These are phyloP conservation scores for Phymorhynchus buccinoides DNA, from an alignment of 1,140 invertebrate genomes.

Conservation along the genomic window DNA sequence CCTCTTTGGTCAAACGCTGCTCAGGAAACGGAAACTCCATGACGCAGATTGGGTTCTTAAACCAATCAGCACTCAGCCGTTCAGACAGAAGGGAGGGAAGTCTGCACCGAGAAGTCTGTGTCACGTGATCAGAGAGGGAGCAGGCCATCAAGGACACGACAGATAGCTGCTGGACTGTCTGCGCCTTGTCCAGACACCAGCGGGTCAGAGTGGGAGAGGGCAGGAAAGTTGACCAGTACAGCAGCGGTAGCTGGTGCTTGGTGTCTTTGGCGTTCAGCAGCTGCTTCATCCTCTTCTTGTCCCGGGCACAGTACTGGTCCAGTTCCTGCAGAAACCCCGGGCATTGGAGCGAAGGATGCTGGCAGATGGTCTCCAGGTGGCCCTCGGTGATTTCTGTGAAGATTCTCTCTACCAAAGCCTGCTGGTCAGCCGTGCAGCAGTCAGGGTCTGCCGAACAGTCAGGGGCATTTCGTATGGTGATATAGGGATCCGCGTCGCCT, in stretches of 20 bases:
- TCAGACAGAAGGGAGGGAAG: not conserved
- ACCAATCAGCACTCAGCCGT: too few species aligned
- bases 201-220: not conserved
- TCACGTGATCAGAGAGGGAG: not conserved
- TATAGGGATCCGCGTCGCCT: too few species aligned
- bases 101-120: not conserved
- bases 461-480: not conserved
- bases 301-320: not conserved
- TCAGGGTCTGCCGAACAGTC: not conserved
- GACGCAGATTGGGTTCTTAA: not conserved
- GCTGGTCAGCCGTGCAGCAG: not conserved
- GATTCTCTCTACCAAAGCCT: constrained; percentile 7
- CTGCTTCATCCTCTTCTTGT: not conserved
- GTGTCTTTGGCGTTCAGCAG: not conserved
- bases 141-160: not conserved
- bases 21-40: not conserved
- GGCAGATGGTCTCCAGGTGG: not conserved
- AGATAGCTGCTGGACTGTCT: not conserved
- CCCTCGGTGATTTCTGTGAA: not conserved
- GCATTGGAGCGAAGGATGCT: not conserved
- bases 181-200: not conserved
- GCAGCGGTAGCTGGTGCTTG: not conserved
- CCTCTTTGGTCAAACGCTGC: not conserved
- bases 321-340: not conserved
- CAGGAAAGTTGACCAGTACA: constrained; percentile 13